Evolutionary conservation across 1,140 invertebrate genomes (phyloP).

Genomic region (Drosophila melanica): DNA sequence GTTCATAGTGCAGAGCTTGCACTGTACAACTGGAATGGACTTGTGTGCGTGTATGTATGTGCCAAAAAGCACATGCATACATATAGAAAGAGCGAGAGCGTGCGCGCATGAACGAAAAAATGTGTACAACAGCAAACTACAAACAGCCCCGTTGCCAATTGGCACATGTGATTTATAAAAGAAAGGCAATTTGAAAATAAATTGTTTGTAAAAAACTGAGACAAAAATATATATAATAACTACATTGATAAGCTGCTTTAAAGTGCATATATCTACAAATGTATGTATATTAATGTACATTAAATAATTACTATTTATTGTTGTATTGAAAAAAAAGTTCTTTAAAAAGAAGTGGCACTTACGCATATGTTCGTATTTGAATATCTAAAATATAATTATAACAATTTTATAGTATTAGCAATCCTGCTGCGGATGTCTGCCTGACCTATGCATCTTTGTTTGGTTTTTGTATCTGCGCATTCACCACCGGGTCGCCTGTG

Average conservation of each 20-base stretch:
- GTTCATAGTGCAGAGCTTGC: constrained; percentile 9
- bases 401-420: background rate
- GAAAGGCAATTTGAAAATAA: too few relatives aligned
- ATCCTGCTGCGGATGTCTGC: constrained; percentile 4
- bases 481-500: constrained; percentile 34
- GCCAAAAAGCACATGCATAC: constrained; percentile 32
- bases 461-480: constrained; percentile 15
- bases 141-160: constrained; percentile 43
- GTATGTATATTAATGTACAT: too few relatives aligned
- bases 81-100: constrained; percentile 33
- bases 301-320: too few relatives aligned
- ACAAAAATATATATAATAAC: background rate
- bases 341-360: too few relatives aligned
- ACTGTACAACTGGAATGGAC: constrained; percentile 27
- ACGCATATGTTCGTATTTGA: too few relatives aligned
- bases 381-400: too few relatives aligned
- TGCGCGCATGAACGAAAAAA: constrained; percentile 54
- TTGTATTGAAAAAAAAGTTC: too few relatives aligned
- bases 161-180: background rate
- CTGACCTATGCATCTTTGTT: constrained; percentile 15
- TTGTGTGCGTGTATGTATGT: constrained; percentile 21
- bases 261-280: too few relatives aligned
- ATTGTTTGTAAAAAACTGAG: too few relatives aligned
- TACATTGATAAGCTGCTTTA: too few relatives aligned
- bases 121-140: constrained; percentile 44